Conservation (phyloP, 2,888 invertebrate species). For the Tromatobia lineatoria region DNA sequence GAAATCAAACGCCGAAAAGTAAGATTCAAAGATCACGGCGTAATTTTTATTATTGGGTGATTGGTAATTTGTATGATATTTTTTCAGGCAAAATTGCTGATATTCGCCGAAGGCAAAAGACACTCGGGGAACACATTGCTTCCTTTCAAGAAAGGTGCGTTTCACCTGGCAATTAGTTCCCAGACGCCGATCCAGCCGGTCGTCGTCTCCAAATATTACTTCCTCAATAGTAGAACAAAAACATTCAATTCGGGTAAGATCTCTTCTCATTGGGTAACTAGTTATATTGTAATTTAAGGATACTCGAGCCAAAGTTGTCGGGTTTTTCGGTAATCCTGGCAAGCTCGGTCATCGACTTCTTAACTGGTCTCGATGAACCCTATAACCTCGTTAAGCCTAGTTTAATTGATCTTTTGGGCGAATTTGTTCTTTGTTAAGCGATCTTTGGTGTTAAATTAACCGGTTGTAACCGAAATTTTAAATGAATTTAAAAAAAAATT, state of each 20-base stretch:
- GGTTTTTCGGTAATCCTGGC: no score
- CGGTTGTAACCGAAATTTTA: no score
- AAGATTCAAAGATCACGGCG: slow-evolving; percentile 46
- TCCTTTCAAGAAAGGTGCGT: slow-evolving; percentile 98
- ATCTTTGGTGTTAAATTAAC: no score
- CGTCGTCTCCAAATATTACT: slow-evolving; percentile 94
- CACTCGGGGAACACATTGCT: slow-evolving; percentile 91
- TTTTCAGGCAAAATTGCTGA: slow-evolving; percentile 91
- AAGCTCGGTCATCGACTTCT: no score
- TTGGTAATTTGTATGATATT: slow-evolving; percentile 26
- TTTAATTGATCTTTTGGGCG: no score
- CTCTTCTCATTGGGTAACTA: neutral
- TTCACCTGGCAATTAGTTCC: slow-evolving; percentile 95
- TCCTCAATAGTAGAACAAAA: slow-evolving; percentile 88
- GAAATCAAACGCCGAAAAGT: slow-evolving; percentile 90
- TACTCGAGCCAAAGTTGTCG: neutral
- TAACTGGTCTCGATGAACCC: no score
- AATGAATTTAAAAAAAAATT: no score
- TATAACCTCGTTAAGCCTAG: no score
- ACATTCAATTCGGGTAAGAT: slow-evolving; percentile 89
- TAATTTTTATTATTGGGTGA: neutral
- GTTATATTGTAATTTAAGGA: neutral
- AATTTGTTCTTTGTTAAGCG: no score
- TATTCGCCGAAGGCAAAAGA: slow-evolving; percentile 98
- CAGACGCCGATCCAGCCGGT: slow-evolving; percentile 95